Conservation (phyloP, 2,797 vertebrate genomes). For the Anguilla marmorata region DNA sequence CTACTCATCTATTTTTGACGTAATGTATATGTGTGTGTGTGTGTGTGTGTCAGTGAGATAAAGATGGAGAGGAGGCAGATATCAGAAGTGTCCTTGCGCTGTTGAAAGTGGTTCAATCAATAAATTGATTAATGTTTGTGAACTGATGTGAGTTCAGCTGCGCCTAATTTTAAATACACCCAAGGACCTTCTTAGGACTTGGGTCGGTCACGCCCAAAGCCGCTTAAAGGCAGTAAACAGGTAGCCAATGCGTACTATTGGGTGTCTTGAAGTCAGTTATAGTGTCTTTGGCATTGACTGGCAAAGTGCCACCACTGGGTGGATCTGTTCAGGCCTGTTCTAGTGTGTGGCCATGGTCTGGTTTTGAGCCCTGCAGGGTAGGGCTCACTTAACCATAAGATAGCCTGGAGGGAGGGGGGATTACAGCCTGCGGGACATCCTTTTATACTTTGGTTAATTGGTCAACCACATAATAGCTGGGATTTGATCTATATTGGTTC, state of each 20-base stretch:
- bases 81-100: neutral
- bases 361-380: neutral
- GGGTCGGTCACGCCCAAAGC: no score
- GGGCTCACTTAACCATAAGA: no score
- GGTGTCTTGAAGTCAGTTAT: no score
- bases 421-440: neutral
- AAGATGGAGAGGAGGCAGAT: neutral
- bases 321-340: neutral
- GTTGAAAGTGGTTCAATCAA: neutral
- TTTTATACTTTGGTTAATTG: neutral
- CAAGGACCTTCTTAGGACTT: no score
- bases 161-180: neutral
- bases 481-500: neutral
- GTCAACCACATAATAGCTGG: neutral
- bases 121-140: neutral
- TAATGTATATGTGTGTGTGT: neutral
- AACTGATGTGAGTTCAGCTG: neutral
- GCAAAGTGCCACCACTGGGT: no score
- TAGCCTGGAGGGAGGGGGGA: no score
- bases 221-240: no score
- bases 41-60: neutral
- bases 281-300: no score
- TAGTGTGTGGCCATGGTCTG: neutral
- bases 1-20: neutral
- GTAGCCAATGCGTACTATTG: no score